Base-by-base conservation (phyloP, 1,140 invertebrate species). In the Macrosteles quadrilineatus region DNA sequence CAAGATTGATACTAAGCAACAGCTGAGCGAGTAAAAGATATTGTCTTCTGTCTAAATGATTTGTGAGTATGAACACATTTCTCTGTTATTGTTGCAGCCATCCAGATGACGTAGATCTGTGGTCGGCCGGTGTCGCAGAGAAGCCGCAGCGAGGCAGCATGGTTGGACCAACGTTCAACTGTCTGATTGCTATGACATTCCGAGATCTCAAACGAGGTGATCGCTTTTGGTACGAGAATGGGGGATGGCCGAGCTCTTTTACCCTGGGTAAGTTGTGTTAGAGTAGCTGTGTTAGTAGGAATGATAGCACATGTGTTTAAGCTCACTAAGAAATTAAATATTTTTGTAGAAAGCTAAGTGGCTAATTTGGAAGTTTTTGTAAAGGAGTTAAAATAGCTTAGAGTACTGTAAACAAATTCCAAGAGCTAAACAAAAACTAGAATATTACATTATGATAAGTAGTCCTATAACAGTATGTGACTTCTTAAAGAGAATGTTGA, bases 121-220 rank as follows among this genome's bases (percentile, higher is more conserved):
- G 93, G 93, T 95, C 93, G 25, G 93, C 91, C 29, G 97, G 96
- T 43, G 93, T 98, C 1, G 94, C 93, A 1, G 96, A 98, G 80
- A 85, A 88, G 53, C 88, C 91, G 2, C 81, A 95, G 53, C 89
- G 89, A 14, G 93, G 92, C 43, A 94, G 92, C 32, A 92, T 97
- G 87, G 83, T 97, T 31, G 96, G 96, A 32, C 94, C 95, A 3
- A 97, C 95, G 57, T 97, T 99, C 81, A 91, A 94, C 59, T 99
- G 97, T 77, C 87, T 99, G 59, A 96, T 99, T 73, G 95, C 93
- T 29, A 95, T 96, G 50, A 97, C 99, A 80, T 98, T 98, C 81
- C 92, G 91, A 74, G 92, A 94, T 76, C 86, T 93, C 0, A 87
- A 96, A 77, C 84, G 90, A 70, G 97, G 97, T 67, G 97, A 99